Base-by-base conservation (phyloP, 2,797 vertebrate species). In the Adelosebastes latens region DNA sequence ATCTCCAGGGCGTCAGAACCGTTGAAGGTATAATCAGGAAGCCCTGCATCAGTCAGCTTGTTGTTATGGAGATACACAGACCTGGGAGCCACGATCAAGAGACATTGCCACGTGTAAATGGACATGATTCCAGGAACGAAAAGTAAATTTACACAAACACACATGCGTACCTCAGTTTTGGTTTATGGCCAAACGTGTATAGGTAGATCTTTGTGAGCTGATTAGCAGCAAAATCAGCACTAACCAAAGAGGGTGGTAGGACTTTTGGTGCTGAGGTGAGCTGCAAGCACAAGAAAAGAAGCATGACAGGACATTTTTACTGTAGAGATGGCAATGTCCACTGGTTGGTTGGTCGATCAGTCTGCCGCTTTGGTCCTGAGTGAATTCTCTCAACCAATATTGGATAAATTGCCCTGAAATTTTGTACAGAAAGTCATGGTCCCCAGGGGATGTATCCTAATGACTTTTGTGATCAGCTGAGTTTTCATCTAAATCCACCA, bases 21-120 rank as follows among this genome's bases (percentile, higher is more conserved):
- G 1, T 99, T 98, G 90, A 99, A 99, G 96, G 97, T 97, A 80
- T 95, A 92, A 60, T 98, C 97, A 0, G 99, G 98, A 81, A 99
- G 94, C 7, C 97, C 98, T 0, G 95, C 94, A 4, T 99, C 97
- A 0, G 96, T 96, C 91, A 99, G 94, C 91, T 99, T 99, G 95
- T 99, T 99, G 95, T 99, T 99, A 85, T 99, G 99, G 74, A 99
- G 97, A 93, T 99, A 99, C 61, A 99, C 97, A 0, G 99, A 99
- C 89, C 99, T 99, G 92, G 16, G 14, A 59, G 34, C 8, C 36
- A 76, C 2, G 8, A 73, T 55, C 20, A 60, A 56, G 9, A 22
- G 55, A 72, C 10, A 73, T 6, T n/a, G 20, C 2, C 1, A 53
- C 5, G 8, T 60, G 36, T 65, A 34, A 67, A 42, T 14, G 14